These are phyloP conservation scores for Falco naumanni DNA, from an alignment of 2,797 vertebrate genomes.

Conservation along the genomic window DNA sequence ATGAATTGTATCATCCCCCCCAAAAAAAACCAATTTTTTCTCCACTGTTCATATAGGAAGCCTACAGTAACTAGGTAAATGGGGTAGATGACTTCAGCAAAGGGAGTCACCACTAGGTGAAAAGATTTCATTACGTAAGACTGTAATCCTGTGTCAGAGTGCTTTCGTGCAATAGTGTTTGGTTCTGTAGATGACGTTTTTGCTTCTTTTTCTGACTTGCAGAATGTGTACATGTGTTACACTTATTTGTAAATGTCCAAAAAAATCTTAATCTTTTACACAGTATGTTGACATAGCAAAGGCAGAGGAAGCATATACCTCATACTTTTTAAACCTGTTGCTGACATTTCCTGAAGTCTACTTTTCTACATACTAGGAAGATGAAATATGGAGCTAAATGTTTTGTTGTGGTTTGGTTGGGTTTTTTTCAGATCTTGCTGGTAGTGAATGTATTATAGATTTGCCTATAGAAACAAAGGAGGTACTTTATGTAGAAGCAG, in stretches of 20 bases:
- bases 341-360: not conserved
- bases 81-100: not conserved
- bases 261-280: not conserved
- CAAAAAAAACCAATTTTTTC: not conserved
- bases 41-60: not conserved
- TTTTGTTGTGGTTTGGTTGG: not conserved
- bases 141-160: not conserved
- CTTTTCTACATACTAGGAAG: not conserved
- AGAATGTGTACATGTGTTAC: not conserved
- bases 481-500: not conserved
- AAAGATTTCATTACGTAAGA: not conserved
- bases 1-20: not conserved
- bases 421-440: not conserved
- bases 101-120: not conserved
- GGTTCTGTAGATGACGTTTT: not conserved
- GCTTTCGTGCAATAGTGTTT: not conserved
- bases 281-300: not conserved
- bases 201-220: not conserved
- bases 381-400: not conserved
- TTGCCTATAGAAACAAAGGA: not conserved
- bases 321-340: not conserved
- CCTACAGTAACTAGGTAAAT: not conserved
- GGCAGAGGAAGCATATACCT: not conserved
- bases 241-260: not conserved
- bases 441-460: not conserved